Percentiles rank a stretch among this genome's conserved stretches.
Conservation (phyloP, 1,140 invertebrate genomes). For the Aphelenchoides fujianensis region DNA sequence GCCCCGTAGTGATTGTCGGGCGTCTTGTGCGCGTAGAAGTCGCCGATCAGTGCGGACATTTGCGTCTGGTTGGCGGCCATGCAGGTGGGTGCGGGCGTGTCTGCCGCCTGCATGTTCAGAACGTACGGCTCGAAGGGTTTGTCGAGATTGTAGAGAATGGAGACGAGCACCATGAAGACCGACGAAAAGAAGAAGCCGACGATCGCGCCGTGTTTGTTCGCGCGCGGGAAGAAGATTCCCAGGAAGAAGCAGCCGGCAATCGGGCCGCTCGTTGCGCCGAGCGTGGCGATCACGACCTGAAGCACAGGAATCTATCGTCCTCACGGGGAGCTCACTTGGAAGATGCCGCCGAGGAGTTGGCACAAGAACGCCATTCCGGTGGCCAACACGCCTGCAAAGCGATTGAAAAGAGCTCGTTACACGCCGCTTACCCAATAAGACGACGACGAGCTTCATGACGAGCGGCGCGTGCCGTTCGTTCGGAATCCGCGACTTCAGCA, state of each 20-base stretch:
- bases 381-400: conserved; percentile 35
- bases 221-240: conserved; percentile 41
- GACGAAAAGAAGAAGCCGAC: conserved; percentile 30
- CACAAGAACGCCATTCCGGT: conserved; percentile 45
- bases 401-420: no score
- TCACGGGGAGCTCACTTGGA: no score
- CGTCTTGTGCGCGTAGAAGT: conserved; percentile 24
- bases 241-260: conserved; percentile 45
- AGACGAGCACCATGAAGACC: conserved; percentile 24
- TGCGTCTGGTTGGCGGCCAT: background rate
- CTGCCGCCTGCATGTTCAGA: background rate
- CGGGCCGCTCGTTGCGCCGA: conserved; percentile 36
- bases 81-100: conserved; percentile 23
- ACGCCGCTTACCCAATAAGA: no score
- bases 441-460: conserved; percentile 31
- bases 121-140: conserved; percentile 41
- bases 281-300: conserved; percentile 11
- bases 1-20: conserved; percentile 34
- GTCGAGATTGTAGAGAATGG: conserved; percentile 34
- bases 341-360: conserved; percentile 38
- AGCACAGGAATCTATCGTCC: no score
- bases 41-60: conserved; percentile 17
- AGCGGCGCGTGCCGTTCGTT: conserved; percentile 17
- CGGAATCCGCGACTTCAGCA: conserved; percentile 37
- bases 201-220: conserved; percentile 45